Base-by-base conservation (phyloP, 2,113 vertebrate species). In the Apeltes quadracus region DNA sequence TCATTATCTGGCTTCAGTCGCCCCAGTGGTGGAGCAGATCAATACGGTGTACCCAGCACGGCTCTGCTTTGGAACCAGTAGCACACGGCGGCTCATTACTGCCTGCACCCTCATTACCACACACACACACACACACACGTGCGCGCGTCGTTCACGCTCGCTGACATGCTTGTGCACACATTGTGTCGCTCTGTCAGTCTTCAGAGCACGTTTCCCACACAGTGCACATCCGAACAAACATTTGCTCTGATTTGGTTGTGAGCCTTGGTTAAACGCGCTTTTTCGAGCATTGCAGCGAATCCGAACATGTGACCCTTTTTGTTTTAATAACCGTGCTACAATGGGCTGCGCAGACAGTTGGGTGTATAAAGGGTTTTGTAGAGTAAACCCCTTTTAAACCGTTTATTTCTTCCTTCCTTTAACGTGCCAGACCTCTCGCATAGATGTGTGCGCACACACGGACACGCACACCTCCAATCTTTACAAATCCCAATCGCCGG, bases 1-100 rank as follows among this genome's bases (percentile, higher is more conserved):
- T 91, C 87, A 88, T 90, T 89, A 91, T 88, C 84, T 65, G 67
- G 75, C 86, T 84, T 54, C 82, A 81, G 79, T 81, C 51, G 54
- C 88, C 77, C 82, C 85, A 80, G 81, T 69, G 79, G 79, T 87
- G 80, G 57, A 83, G 71, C 73, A 76, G 85, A 91, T 91, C 91
- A 88, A 91, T 92, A 88, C 63, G 5, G n/a, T 55, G 69, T 53
- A 63, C 79, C 77, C 85, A 78, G 83, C 85, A 68, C 59, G 85
- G 68, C 81, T 81, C 72, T 81, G 76, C 81, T 78, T 59, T 77
- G 77, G 74, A 84, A 76, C 69, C 80, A 70, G 76, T 77, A 73
- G 58, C 75, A 83, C 75, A 82, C 69, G 66, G 83, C 79, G 85
- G 70, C 81, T 90, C 81, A 85, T 89, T 88, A 88, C 71, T 61